These are phyloP conservation scores for Drosophila niveifrons DNA, from an alignment of 2,888 invertebrate genomes.

Conservation along the genomic window DNA sequence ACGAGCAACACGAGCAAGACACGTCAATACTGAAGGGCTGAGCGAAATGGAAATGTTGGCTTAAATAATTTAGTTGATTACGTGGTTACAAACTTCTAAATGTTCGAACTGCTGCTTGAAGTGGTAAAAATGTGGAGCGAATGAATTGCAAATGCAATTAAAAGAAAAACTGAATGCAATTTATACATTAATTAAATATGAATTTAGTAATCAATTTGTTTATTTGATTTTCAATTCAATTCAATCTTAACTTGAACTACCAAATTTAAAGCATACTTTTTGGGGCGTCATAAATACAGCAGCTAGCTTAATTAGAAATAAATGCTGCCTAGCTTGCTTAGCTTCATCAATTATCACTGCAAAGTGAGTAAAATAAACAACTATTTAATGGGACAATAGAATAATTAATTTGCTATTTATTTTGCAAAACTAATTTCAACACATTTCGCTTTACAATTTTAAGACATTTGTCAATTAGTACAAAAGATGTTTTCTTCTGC, in stretches of 20 bases:
- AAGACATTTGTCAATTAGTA: neutral
- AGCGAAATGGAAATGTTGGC: slow-evolving; percentile 27
- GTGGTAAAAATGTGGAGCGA: neutral
- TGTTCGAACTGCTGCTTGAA: neutral
- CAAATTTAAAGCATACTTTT: neutral
- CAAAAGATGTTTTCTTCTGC: neutral
- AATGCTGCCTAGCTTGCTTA: neutral
- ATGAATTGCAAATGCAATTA: neutral
- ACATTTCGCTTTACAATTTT: neutral
- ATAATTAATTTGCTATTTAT: no score
- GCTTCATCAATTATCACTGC: no score
- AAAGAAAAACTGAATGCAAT: neutral
- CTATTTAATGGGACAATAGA: neutral
- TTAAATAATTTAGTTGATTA: slow-evolving; percentile 54
- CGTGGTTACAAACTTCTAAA: slow-evolving; percentile 22
- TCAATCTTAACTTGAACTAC: neutral
- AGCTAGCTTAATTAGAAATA: neutral
- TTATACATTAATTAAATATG: neutral
- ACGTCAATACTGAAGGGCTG: neutral
- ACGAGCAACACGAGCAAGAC: slow-evolving; percentile 6
- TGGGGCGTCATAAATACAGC: neutral
- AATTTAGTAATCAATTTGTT: neutral
- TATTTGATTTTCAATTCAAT: neutral
- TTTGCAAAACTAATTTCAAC: neutral
- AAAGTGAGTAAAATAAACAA: neutral